Conservation (phyloP, 2,888 invertebrate genomes). For the Syritta pipiens region DNA sequence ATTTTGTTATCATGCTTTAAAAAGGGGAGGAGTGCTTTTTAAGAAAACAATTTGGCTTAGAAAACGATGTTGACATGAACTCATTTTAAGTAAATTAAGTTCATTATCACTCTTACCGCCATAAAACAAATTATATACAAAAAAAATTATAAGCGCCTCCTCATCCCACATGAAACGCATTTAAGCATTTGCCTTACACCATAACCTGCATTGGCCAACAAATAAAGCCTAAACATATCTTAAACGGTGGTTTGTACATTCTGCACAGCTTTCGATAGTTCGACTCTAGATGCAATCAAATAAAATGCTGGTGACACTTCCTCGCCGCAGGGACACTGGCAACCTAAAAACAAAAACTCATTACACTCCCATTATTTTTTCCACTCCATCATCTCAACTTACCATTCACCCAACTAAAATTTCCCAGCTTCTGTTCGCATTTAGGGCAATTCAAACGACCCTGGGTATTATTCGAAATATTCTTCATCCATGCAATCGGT, state of each 20-base stretch:
- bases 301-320: slow-evolving; percentile 96
- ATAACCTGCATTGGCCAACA: not conserved
- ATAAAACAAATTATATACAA: too few species aligned
- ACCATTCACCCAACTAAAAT: slow-evolving; percentile 95
- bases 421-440: slow-evolving; percentile 91
- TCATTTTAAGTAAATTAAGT: too few species aligned
- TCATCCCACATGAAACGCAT: too few species aligned
- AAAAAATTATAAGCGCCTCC: too few species aligned
- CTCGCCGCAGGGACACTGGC: slow-evolving; percentile 93
- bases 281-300: slow-evolving; percentile 93
- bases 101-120: too few species aligned
- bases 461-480: slow-evolving; percentile 84
- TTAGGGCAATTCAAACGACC: slow-evolving; percentile 93
- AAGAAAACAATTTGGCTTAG: too few species aligned
- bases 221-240: slow-evolving; percentile 60
- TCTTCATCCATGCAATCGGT: slow-evolving; percentile 93
- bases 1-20: too few species aligned
- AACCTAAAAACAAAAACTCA: slow-evolving; percentile 80
- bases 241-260: slow-evolving; percentile 91
- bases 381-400: slow-evolving; percentile 66
- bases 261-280: slow-evolving; percentile 92
- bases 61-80: too few species aligned
- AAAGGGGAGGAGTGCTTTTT: too few species aligned
- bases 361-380: not conserved
- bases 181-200: too few species aligned